These are phyloP conservation scores for Cygnus olor DNA, from an alignment of 2,797 vertebrate genomes.

Conservation along the genomic window DNA sequence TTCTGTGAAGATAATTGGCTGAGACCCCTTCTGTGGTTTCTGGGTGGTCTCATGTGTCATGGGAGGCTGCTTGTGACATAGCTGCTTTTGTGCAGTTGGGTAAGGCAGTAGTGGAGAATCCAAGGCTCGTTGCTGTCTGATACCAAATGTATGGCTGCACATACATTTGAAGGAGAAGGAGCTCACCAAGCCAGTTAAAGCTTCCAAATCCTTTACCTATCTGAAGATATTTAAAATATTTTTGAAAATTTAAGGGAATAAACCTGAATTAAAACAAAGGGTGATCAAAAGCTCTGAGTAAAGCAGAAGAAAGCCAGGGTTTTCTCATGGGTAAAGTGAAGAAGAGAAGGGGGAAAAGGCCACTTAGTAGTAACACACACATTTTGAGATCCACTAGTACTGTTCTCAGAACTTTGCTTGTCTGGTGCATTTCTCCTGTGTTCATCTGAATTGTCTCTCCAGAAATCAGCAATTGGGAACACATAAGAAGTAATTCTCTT, in stretches of 20 bases:
- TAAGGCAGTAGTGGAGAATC: slow-evolving; percentile 12
- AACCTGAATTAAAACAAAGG: neutral
- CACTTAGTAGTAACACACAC: neutral
- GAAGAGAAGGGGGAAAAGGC: neutral
- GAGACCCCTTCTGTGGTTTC: slow-evolving; percentile 15
- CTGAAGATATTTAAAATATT: neutral
- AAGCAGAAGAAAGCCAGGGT: neutral
- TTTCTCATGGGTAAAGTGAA: neutral
- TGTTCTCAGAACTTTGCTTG: neutral
- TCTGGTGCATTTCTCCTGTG: neutral
- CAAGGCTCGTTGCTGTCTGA: neutral
- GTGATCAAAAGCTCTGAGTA: neutral
- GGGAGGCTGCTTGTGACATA: neutral
- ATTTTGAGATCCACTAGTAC: neutral
- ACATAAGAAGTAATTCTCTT: slow-evolving; percentile 40
- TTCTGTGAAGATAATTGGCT: slow-evolving; percentile 5
- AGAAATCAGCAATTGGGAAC: slow-evolving; percentile 33
- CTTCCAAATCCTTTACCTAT: neutral
- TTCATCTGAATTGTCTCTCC: slow-evolving; percentile 7
- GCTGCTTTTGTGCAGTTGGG: slow-evolving; percentile 7
- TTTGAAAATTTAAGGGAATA: neutral
- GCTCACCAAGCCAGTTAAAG: neutral
- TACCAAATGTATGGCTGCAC: neutral
- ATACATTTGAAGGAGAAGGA: neutral
- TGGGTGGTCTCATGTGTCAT: neutral